Base-by-base conservation (phyloP, 1,140 invertebrate genomes). In the Sycophila sp. region DNA sequence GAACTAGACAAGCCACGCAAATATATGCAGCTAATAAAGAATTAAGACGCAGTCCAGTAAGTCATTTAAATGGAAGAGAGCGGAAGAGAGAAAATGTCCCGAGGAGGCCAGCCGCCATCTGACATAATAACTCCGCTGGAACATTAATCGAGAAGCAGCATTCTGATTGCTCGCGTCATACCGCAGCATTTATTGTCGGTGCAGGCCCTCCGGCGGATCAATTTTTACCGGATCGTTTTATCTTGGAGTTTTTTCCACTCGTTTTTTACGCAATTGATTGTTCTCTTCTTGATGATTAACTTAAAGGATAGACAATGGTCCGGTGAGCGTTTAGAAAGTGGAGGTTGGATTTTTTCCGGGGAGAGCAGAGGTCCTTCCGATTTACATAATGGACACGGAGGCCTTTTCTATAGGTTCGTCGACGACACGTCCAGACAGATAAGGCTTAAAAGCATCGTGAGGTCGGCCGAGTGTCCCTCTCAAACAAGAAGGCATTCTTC, bases 71-170 rank as follows among this genome's bases (percentile, higher is more conserved):
- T n/a, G n/a, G n/a, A n/a, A n/a, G n/a, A n/a, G n/a, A n/a, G n/a
- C n/a, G n/a, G n/a, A n/a, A n/a, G n/a, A 17, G 11, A 51, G 42
- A 15, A 42, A 75, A 77, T 82, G 71, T 81, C 80, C 79, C 74
- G 75, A 74, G 80, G 78, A 80, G 75, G 71, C 80, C 75, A 67
- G 71, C 72, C 80, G 78, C 80, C 80, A 74, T 56, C 51, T 75
- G 77, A 76, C 77, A 79, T 85, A 83, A 85, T 83, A 81, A 81
- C 80, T 82, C 80, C 67, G 72, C n/a, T 74, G 73, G 76, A 73
- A 76, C 77, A 80, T 81, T 81, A 82, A 83, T 77, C 75, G 76
- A 75, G 74, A 71, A 72, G 73, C 62, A n/a, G n/a, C 45, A 67
- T 67, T 71, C 56, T 68, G 66, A 55, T 64, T 63, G 13, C 55